phyloP scores from a whole-genome alignment of 2,797 vertebrate genomes.

The Microctenopoma stevenorrisi region DNA sequence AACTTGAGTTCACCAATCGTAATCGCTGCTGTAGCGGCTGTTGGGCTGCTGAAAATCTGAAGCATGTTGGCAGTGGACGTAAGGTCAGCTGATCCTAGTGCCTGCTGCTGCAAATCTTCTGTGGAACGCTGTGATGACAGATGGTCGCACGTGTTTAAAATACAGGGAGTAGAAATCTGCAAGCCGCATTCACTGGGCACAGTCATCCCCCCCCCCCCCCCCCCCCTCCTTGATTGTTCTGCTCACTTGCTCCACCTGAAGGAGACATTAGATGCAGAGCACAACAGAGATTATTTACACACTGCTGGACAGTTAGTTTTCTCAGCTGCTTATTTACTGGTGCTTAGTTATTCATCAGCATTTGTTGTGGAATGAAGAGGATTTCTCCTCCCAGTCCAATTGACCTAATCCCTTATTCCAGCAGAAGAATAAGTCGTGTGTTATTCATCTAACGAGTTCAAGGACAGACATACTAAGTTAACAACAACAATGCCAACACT shows the following conservation, averaged over 20 bases:
- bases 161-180: not conserved
- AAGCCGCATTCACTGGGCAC: not conserved
- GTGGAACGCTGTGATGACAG: slow-evolving; percentile 49
- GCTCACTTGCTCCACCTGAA: not conserved
- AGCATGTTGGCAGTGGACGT: slow-evolving; percentile 11
- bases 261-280: not conserved
- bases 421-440: not conserved
- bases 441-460: slow-evolving; percentile 9
- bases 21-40: slow-evolving; percentile 1
- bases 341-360: not conserved
- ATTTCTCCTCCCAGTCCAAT: not conserved
- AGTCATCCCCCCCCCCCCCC: not conserved
- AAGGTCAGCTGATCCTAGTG: slow-evolving; percentile 24
- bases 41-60: slow-evolving; percentile 16
- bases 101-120: slow-evolving; percentile 45
- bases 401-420: slow-evolving; percentile 3
- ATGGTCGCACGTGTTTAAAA: slow-evolving; percentile 29
- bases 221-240: not conserved
- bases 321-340: not conserved
- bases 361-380: not conserved
- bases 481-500: not conserved
- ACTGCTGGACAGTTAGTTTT: not conserved
- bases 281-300: not conserved
- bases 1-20: slow-evolving; percentile 16
- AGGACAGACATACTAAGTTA: slow-evolving; percentile 19